Conservation (phyloP, 1,140 invertebrate genomes). For the Campoletis sonorensis region DNA sequence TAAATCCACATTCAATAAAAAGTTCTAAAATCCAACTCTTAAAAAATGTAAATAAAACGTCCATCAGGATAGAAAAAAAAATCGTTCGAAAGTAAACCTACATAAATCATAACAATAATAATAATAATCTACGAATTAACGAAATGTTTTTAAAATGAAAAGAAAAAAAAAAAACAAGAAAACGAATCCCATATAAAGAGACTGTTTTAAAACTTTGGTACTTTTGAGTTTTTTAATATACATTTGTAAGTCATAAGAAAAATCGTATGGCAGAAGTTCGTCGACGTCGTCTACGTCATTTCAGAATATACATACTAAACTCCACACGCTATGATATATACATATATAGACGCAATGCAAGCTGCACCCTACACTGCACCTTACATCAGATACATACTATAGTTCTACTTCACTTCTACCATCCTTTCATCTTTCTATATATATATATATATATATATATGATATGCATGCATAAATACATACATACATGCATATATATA, state of each 20-base stretch:
- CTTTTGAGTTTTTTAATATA: not conserved
- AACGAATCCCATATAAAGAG: no score
- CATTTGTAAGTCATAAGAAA: not conserved
- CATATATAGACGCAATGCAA: not conserved
- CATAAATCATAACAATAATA: no score
- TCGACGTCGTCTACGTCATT: not conserved
- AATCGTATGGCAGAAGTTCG: no score
- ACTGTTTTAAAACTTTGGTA: no score
- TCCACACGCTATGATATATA: not conserved
- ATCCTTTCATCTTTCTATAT: not conserved
- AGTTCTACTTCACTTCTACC: conserved; percentile 2
- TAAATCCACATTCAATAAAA: no score
- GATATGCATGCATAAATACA: not conserved
- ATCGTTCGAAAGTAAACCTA: no score
- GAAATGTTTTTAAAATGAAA: no score
- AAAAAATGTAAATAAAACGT: no score
- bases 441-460: not conserved
- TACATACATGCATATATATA: not conserved
- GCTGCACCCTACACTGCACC: not conserved
- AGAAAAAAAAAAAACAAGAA: no score
- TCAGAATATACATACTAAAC: not conserved
- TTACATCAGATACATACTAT: not conserved
- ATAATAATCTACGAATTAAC: no score
- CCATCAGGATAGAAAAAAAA: no score
- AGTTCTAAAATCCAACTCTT: no score